phyloP scores from a whole-genome alignment of 2,797 vertebrate genomes.

The Eulemur mongoz region DNA sequence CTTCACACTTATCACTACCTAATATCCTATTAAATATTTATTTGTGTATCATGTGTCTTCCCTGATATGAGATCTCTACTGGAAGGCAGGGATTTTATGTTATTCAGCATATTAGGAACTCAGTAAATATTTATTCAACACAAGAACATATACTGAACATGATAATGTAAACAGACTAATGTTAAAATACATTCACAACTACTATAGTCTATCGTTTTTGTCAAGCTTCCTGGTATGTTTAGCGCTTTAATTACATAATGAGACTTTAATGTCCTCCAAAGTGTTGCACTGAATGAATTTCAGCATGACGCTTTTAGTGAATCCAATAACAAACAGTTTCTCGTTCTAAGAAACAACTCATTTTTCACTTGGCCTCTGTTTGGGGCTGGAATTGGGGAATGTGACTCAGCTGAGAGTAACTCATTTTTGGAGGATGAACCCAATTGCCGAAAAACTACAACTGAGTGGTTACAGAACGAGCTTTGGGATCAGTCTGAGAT shows the following conservation, averaged over 20 bases:
- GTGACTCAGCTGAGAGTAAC: not conserved
- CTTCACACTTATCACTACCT: not conserved
- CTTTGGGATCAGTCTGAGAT: not conserved
- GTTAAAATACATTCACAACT: not conserved
- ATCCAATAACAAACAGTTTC: not conserved
- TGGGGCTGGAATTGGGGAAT: not conserved
- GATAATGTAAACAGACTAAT: not conserved
- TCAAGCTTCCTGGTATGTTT: not conserved
- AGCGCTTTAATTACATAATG: not conserved
- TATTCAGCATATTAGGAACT: not conserved
- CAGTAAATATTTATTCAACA: not conserved
- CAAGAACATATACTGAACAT: not conserved
- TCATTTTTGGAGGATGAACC: not conserved
- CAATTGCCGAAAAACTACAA: not conserved
- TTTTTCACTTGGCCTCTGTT: not conserved
- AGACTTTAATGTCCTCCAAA: not conserved
- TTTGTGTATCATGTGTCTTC: not conserved
- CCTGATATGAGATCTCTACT: not conserved
- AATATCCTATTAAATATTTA: not conserved
- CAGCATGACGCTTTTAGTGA: not conserved
- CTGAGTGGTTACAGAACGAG: not conserved
- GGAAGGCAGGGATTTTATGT: not conserved
- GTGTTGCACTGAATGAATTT: not conserved
- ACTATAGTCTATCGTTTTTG: not conserved
- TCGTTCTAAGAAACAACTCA: not conserved